Evolutionary conservation across 1,140 invertebrate species (phyloP).

Genomic region (Drosophila murphyi): DNA sequence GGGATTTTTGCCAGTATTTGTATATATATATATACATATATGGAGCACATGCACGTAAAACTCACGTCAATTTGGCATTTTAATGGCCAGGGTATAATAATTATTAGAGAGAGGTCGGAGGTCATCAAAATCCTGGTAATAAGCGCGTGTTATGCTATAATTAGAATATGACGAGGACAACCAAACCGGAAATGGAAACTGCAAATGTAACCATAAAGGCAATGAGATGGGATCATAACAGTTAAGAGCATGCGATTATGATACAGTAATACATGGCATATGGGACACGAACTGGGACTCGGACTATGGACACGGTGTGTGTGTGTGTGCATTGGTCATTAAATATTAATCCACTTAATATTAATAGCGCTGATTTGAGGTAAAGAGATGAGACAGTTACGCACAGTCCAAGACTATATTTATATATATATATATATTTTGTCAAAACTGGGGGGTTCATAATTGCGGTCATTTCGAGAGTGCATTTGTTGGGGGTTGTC

Average conservation of each 20-base stretch:
- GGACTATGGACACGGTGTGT: neutral
- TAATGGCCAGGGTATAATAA: slow-evolving; percentile 56
- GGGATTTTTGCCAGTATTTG: slow-evolving; percentile 45
- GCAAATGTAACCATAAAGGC: slow-evolving; percentile 47
- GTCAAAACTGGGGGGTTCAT: slow-evolving; percentile 33
- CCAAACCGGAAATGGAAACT: slow-evolving; percentile 21
- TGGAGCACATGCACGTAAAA: slow-evolving; percentile 69
- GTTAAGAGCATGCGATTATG: slow-evolving; percentile 70
- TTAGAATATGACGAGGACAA: slow-evolving; percentile 73
- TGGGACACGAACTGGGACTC: slow-evolving; percentile 14
- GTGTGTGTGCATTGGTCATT: slow-evolving; percentile 74
- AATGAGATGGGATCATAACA: slow-evolving; percentile 62
- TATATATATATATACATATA: slow-evolving; percentile 19
- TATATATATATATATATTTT: slow-evolving; percentile 2
- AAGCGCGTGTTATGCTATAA: slow-evolving; percentile 75
- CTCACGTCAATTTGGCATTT: slow-evolving; percentile 72
- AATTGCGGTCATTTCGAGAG: slow-evolving; percentile 73
- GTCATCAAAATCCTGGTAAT: slow-evolving; percentile 74
- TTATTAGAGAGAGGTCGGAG: slow-evolving; percentile 50
- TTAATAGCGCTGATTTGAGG: slow-evolving; percentile 79
- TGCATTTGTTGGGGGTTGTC: slow-evolving; percentile 53
- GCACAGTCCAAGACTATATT: neutral
- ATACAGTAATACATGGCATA: slow-evolving; percentile 40
- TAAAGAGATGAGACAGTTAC: slow-evolving; percentile 13
- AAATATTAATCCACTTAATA: slow-evolving; percentile 84